Percentiles rank a stretch among this genome's conserved stretches.
Conservation (phyloP, 2,113 vertebrate species). For the Limanda limanda region DNA sequence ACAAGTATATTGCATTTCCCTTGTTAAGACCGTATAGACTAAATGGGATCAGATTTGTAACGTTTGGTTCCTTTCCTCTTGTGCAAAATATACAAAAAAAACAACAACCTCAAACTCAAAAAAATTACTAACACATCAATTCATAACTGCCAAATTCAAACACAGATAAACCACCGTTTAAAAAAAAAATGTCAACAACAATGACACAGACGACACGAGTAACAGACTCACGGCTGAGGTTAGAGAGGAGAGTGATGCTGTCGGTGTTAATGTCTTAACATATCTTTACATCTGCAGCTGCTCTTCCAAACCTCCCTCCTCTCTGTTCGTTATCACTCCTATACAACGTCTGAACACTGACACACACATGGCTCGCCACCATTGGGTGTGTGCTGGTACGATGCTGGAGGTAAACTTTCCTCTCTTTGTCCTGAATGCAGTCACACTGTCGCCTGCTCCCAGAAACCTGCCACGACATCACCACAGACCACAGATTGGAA, state of each 20-base stretch:
- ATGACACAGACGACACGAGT: constrained; percentile 40
- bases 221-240: constrained; percentile 55
- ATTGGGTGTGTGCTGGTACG: constrained; percentile 71
- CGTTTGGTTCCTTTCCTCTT: constrained; percentile 84
- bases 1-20: constrained; percentile 81
- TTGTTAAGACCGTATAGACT: constrained; percentile 80
- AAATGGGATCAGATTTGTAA: constrained; percentile 78
- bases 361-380: constrained; percentile 6
- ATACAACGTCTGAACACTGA: constrained; percentile 71
- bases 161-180: constrained; percentile 61
- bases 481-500: neutral
- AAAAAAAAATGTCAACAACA: constrained; percentile 38
- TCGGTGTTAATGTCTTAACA: constrained; percentile 44
- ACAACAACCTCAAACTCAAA: constrained; percentile 25
- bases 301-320: constrained; percentile 9
- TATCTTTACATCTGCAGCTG: constrained; percentile 43
- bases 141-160: constrained; percentile 70
- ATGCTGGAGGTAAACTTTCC: constrained; percentile 78
- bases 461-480: constrained; percentile 17
- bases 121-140: constrained; percentile 54
- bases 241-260: constrained; percentile 52
- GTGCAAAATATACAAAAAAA: constrained; percentile 86
- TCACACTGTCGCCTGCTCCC: constrained; percentile 18
- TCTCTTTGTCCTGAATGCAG: constrained; percentile 56
- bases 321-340: constrained; percentile 1